phyloP scores from a whole-genome alignment of 2,797 vertebrate genomes.

The Coccyzus lansbergi region DNA sequence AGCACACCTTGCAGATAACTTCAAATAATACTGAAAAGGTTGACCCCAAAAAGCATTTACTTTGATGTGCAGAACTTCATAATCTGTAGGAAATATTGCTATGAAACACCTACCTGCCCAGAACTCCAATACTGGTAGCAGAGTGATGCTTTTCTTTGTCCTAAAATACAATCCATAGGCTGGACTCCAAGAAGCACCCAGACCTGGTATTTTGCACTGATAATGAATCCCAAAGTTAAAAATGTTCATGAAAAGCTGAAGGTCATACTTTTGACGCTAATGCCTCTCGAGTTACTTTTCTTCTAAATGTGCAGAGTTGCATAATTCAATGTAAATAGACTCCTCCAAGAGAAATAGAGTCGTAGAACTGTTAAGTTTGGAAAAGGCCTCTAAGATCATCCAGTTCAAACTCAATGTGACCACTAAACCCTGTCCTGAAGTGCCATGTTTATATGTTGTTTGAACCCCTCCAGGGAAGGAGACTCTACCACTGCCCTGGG shows the following conservation, averaged over 20 bases:
- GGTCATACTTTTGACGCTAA: background rate
- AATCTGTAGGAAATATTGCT: background rate
- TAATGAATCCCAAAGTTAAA: background rate
- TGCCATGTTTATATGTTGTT: no score
- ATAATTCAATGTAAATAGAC: background rate
- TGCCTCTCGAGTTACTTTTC: background rate
- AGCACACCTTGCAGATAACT: background rate
- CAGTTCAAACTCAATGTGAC: no score
- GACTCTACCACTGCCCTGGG: no score
- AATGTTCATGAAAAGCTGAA: background rate
- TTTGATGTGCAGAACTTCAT: background rate
- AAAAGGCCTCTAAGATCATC: no score
- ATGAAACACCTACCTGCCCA: background rate
- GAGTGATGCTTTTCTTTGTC: no score
- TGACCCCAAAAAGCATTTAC: background rate
- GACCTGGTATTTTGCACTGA: background rate
- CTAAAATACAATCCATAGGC: background rate
- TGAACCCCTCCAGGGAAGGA: no score
- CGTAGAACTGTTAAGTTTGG: no score
- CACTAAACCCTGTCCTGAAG: no score
- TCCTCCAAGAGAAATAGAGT: background rate
- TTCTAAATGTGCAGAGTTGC: background rate
- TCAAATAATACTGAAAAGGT: background rate
- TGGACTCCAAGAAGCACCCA: accelerated
- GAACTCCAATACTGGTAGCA: background rate